Percentiles rank a stretch among this genome's conserved stretches.
Conservation (phyloP, 2,888 invertebrate species). For the Campoletis raptor region DNA sequence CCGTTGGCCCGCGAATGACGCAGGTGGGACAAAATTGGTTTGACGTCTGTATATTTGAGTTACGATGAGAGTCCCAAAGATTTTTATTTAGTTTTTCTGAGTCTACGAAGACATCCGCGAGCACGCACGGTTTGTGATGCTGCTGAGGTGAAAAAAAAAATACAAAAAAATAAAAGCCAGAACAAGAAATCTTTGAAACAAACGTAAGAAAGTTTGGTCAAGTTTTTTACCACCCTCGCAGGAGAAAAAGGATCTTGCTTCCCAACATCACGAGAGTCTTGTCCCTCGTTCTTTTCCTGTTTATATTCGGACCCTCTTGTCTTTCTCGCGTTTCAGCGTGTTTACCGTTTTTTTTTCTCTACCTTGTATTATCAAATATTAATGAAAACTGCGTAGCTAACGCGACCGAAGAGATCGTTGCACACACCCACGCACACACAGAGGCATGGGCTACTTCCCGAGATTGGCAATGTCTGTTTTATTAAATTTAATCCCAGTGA, state of each 20-base stretch:
- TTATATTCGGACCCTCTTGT: not conserved
- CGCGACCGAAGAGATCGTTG: constrained; percentile 17
- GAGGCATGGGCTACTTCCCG: constrained; percentile 72
- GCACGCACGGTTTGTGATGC: not conserved
- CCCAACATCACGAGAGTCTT: not conserved
- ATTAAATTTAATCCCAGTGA: constrained; percentile 79
- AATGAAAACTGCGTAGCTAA: constrained; percentile 68
- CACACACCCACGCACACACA: constrained; percentile 7
- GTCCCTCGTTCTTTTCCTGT: not conserved
- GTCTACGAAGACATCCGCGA: constrained; percentile 16
- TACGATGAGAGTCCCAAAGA: constrained; percentile 64
- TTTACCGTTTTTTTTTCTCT: constrained; percentile 53
- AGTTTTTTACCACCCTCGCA: constrained; percentile 4
- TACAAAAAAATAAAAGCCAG: too few species aligned
- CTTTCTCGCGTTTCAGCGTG: constrained; percentile 42
- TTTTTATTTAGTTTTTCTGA: constrained; percentile 38
- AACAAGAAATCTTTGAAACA: not conserved
- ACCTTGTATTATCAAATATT: constrained; percentile 77
- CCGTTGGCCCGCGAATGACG: constrained; percentile 75
- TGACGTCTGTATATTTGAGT: constrained; percentile 80
- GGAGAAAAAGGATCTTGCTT: not conserved
- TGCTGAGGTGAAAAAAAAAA: not conserved
- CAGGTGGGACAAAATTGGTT: constrained; percentile 77
- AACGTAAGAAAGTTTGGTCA: constrained; percentile 6
- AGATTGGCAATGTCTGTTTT: constrained; percentile 79